Evolutionary conservation across 2,888 invertebrate genomes (phyloP).

Genomic region (Drosophila nr. perissopoda): DNA sequence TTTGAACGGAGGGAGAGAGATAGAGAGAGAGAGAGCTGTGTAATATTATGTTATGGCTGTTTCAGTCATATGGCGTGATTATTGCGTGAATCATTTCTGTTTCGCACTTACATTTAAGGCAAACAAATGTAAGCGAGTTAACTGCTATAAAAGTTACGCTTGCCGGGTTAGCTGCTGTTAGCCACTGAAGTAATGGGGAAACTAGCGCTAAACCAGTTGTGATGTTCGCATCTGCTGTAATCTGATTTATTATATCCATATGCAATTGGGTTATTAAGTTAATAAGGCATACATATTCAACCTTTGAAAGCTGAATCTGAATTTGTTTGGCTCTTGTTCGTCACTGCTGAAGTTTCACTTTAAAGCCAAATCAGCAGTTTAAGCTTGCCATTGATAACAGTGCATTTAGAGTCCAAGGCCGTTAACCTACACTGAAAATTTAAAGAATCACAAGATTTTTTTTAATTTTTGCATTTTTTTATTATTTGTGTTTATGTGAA

Average conservation of each 20-base stretch:
- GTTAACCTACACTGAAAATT: background rate
- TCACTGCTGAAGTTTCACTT: conserved; percentile 32
- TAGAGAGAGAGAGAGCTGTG: background rate
- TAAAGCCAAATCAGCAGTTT: conserved; percentile 39
- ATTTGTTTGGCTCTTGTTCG: background rate
- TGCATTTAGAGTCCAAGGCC: conserved; percentile 12
- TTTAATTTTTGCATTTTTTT: background rate
- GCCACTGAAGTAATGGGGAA: conserved; percentile 10
- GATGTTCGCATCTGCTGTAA: background rate
- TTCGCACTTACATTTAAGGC: conserved; percentile 29
- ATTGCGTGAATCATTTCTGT: conserved; percentile 42
- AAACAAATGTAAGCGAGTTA: conserved; percentile 42
- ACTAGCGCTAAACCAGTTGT: conserved; percentile 31
- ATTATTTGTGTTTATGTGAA: background rate
- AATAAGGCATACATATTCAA: background rate
- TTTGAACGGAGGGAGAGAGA: background rate
- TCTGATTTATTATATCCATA: conserved; percentile 1
- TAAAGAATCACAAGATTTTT: background rate
- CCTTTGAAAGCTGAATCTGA: background rate
- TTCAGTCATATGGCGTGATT: conserved; percentile 46
- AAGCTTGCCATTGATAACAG: conserved; percentile 33
- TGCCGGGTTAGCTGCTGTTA: background rate
- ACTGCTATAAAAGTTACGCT: background rate
- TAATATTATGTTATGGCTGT: background rate
- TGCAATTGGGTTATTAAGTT: background rate